These are phyloP conservation scores for Eulemur rubriventer DNA, from an alignment of 2,797 vertebrate genomes.

Conservation along the genomic window DNA sequence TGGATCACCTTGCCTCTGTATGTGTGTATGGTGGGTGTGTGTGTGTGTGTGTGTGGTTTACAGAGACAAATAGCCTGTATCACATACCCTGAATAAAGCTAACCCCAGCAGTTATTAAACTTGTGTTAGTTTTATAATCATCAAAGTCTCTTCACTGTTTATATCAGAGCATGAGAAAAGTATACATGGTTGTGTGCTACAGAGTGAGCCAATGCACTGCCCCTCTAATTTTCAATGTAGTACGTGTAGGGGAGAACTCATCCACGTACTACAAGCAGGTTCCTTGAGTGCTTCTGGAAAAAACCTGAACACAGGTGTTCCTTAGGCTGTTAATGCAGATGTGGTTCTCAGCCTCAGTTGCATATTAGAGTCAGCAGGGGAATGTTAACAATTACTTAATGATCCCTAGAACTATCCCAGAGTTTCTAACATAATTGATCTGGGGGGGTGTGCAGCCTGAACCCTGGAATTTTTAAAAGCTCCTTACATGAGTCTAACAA, in stretches of 20 bases:
- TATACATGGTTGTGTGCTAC: not conserved
- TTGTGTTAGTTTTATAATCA: not conserved
- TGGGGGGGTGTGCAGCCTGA: not conserved
- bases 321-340: not conserved
- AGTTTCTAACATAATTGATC: not conserved
- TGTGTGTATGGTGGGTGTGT: not conserved
- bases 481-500: not conserved
- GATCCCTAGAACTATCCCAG: not conserved
- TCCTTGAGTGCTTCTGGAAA: not conserved
- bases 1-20: not conserved
- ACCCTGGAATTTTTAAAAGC: not conserved
- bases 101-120: not conserved
- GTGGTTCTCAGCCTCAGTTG: not conserved
- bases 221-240: slow-evolving; percentile 7
- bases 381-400: not conserved
- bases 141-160: slow-evolving; percentile 39
- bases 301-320: not conserved
- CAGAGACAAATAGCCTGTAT: slow-evolving; percentile 2
- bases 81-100: slow-evolving; percentile 3
- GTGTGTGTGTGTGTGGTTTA: not conserved
- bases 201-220: not conserved
- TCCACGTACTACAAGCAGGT: not conserved
- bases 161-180: not conserved
- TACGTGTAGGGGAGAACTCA: not conserved
- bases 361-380: too few relatives aligned